Evolutionary conservation across 2,888 invertebrate species (phyloP).

Genomic region (Herminia tarsipennalis): DNA sequence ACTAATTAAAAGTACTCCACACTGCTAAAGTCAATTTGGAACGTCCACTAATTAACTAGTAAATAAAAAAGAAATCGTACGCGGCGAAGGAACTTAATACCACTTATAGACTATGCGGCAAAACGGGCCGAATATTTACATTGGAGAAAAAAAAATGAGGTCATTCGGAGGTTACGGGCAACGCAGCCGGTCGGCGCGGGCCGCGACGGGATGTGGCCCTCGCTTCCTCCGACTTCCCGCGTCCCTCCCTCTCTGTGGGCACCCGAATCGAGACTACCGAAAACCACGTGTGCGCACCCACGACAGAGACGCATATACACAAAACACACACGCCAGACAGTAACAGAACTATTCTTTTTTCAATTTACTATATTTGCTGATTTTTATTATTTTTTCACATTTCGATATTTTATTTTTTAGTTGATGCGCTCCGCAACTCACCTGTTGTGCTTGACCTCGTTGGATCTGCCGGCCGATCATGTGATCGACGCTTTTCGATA

Average conservation of each 20-base stretch:
- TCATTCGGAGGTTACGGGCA: constrained; percentile 85
- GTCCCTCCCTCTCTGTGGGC: constrained; percentile 46
- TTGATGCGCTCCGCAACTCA: constrained; percentile 83
- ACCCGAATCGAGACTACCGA: constrained; percentile 58
- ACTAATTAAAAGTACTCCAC: constrained; percentile 61
- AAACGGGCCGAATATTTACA: constrained; percentile 84
- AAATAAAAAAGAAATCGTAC: constrained; percentile 57
- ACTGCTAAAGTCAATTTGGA: constrained; percentile 59
- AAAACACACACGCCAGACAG: constrained; percentile 41
- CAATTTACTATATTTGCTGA: constrained; percentile 83
- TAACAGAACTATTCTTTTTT: constrained; percentile 76
- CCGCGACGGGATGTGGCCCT: constrained; percentile 81
- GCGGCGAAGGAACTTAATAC: constrained; percentile 81
- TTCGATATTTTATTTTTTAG: constrained; percentile 86
- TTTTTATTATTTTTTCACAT: constrained; percentile 86
- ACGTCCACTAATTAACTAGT: constrained; percentile 61
- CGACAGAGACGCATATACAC: constrained; percentile 61
- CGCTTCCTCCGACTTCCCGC: constrained; percentile 52
- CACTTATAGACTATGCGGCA: constrained; percentile 84
- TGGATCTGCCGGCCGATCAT: constrained; percentile 81
- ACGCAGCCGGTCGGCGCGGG: constrained; percentile 83
- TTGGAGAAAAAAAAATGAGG: constrained; percentile 85
- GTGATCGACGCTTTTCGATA: constrained; percentile 78
- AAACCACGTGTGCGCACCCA: constrained; percentile 79
- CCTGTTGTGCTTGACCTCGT: constrained; percentile 85